These are phyloP conservation scores for Diachrysia chrysitis DNA, from an alignment of 2,888 invertebrate genomes.

Conservation along the genomic window DNA sequence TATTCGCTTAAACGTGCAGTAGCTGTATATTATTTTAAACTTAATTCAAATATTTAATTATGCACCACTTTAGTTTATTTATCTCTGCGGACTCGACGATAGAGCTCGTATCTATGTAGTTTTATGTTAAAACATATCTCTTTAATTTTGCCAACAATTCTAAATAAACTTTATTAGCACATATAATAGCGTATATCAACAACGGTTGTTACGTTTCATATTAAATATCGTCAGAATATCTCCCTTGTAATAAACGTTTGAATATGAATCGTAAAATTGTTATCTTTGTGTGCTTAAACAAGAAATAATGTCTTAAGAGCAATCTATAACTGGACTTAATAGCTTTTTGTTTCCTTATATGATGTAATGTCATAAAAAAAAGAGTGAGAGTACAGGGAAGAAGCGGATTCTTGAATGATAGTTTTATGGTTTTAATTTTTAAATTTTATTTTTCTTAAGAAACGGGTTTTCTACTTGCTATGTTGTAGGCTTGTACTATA, in stretches of 20 bases:
- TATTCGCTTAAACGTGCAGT: neutral
- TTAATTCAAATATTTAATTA: conserved; percentile 7
- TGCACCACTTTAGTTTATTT: conserved; percentile 5
- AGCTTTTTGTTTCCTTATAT: conserved; percentile 34
- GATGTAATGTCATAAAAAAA: conserved; percentile 43
- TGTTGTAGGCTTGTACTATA: too few species aligned
- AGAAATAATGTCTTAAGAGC: conserved; percentile 57
- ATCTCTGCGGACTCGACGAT: neutral
- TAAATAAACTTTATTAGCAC: conserved; percentile 46
- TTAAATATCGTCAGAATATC: conserved; percentile 50
- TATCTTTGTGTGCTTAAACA: conserved; percentile 57
- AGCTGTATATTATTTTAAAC: neutral
- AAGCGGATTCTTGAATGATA: too few species aligned
- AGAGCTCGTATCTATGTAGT: neutral
- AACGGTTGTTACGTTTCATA: conserved; percentile 52
- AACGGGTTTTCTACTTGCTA: too few species aligned
- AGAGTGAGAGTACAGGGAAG: too few species aligned
- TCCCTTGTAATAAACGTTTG: conserved; percentile 58
- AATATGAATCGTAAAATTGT: conserved; percentile 60
- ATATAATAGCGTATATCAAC: conserved; percentile 51
- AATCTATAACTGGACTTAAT: conserved; percentile 57
- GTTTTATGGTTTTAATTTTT: too few species aligned
- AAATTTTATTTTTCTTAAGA: neutral
- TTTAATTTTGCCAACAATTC: conserved; percentile 39
- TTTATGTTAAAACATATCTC: conserved; percentile 30